These are phyloP conservation scores for Spodoptera picta DNA, from an alignment of 2,888 invertebrate species.

Conservation along the genomic window DNA sequence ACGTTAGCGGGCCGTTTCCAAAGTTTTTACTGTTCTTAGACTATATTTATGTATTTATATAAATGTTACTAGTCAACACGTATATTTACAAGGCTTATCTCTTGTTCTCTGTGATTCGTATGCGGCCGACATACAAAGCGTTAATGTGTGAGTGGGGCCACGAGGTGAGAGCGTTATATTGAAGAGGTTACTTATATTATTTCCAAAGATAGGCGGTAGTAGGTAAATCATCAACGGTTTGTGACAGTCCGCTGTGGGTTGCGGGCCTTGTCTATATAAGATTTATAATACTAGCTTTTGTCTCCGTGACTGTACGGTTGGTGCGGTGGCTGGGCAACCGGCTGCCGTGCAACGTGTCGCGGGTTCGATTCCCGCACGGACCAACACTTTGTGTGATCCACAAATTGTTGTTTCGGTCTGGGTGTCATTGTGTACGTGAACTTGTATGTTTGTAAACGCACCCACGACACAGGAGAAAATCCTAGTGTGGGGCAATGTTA, in stretches of 20 bases:
- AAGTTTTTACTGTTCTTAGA: slow-evolving; percentile 46
- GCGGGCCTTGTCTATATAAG: no score
- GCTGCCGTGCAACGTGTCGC: no score
- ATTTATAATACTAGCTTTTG: no score
- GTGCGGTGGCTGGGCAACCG: no score
- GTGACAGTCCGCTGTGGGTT: slow-evolving; percentile 2
- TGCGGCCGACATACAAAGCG: slow-evolving; percentile 69
- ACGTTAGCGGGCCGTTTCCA: slow-evolving; percentile 44
- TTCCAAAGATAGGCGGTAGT: neutral
- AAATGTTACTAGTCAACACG: slow-evolving; percentile 53
- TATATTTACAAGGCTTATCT: slow-evolving; percentile 67
- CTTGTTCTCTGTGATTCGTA: slow-evolving; percentile 70
- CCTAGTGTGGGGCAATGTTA: no score
- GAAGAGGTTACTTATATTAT: neutral
- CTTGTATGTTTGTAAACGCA: no score
- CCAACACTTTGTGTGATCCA: no score
- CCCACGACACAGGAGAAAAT: no score
- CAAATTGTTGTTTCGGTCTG: no score
- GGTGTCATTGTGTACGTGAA: no score
- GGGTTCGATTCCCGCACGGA: no score
- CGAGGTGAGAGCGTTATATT: slow-evolving; percentile 17
- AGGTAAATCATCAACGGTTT: neutral
- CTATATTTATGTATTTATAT: slow-evolving; percentile 30
- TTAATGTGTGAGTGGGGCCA: slow-evolving; percentile 60
- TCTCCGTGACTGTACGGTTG: no score